Conservation (phyloP, 2,888 invertebrate genomes). For the Andricus curvator region DNA sequence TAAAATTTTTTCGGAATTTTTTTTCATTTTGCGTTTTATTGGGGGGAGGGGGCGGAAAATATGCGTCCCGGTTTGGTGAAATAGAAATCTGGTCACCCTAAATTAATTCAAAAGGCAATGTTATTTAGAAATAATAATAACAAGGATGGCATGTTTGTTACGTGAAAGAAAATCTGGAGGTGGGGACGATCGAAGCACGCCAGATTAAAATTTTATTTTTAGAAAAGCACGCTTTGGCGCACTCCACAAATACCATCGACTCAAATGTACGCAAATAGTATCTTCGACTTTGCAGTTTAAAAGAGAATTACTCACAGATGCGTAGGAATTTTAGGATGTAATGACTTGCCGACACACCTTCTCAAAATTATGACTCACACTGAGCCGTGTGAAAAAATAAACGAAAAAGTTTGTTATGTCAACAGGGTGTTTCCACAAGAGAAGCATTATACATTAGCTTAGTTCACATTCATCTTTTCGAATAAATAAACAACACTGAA, state of each 20-base stretch:
- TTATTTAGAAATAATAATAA: no score
- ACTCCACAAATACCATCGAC: constrained; percentile 60
- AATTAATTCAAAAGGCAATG: no score
- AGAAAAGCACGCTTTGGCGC: constrained; percentile 65
- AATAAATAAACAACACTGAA: constrained; percentile 24
- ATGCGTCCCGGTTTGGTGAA: no score
- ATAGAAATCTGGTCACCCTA: no score
- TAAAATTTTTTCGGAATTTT: no score
- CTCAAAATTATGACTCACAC: constrained; percentile 30
- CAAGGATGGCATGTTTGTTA: background rate
- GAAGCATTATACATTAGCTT: background rate
- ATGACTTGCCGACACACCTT: background rate
- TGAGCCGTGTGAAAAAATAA: constrained; percentile 46
- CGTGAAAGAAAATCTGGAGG: constrained; percentile 27
- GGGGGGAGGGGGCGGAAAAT: no score
- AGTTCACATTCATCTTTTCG: background rate
- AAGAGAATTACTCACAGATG: constrained; percentile 9
- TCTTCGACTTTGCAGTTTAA: constrained; percentile 32
- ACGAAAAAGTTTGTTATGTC: constrained; percentile 24
- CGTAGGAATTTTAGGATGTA: background rate
- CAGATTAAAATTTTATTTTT: constrained; percentile 63
- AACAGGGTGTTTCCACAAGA: constrained; percentile 32
- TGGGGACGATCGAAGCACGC: constrained; percentile 52
- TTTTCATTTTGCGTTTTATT: no score
- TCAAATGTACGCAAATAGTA: constrained; percentile 37